Evolutionary conservation across 2,797 vertebrate species (phyloP), one percentile per base, ranked within the genome.

Genomic region (Silurus lanzhouensis): DNA sequence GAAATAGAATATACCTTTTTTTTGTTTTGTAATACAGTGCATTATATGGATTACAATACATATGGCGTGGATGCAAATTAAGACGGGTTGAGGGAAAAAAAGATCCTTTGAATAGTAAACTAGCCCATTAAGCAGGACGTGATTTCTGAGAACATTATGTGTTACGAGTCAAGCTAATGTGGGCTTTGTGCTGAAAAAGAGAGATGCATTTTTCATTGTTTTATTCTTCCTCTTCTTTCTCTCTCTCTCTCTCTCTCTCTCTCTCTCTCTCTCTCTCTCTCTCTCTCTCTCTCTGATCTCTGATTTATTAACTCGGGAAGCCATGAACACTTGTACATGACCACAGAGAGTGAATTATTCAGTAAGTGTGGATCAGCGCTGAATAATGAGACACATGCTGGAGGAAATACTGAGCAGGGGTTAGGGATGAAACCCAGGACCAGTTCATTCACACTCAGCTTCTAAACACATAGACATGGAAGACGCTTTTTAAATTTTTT

Each of bases 311-410:
- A 86, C 84, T 81, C 71, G 68, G 61, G 67, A 71, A n/a, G 25
- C 67, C 76, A 70, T 86, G 79, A 86, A 86, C 66, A 80, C 84
- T 88, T 88, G 64, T 85, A 70, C 44, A 44, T 72, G 57, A 63
- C 55, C 87, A 89, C 46, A 63, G 78, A 61, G 68, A 85, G 77
- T 87, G 67, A 89, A 89, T 90, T 74, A 90, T 89, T 90, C 77
- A 88, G 20, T 22, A 77, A 60, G 44, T 60, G 58, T 68, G 60
- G 66, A 87, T 86, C 67, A 82, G 74, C 67, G 44, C 84, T 72
- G 88, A 86, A 89, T 82, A 89, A 75, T 67, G 74, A 83, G 64
- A 81, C 55, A 70, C 61, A 66, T 84, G 78, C 78, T 84, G 48
- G 22, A 78, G 55, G 83, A 87, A 85, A 81, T 71, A 52, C 85